Percentiles rank a stretch among this genome's conserved stretches.
Evolutionary conservation across 2,888 invertebrate species (phyloP).

Genomic region (Myopa testacea): DNA sequence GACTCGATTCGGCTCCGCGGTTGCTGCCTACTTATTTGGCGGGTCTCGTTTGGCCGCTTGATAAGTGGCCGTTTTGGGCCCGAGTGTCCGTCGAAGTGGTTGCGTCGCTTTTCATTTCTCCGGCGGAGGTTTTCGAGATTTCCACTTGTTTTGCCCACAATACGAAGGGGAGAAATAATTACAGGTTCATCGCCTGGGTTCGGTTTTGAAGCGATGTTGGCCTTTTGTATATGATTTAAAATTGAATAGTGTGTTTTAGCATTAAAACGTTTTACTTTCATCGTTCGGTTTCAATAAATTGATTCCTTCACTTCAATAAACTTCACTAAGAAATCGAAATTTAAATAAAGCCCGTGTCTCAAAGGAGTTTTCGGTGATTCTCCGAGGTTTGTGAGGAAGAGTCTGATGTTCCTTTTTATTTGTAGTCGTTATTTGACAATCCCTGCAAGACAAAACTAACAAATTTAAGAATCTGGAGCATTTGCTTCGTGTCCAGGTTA

Average conservation of each 20-base stretch:
- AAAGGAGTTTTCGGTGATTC: too few species aligned
- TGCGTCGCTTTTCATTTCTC: slow-evolving; percentile 13
- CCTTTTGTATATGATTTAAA: background rate
- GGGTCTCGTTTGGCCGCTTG: slow-evolving; percentile 15
- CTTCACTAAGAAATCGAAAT: too few species aligned
- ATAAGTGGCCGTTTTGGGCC: slow-evolving; percentile 20
- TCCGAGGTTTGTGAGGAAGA: too few species aligned
- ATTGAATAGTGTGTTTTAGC: background rate
- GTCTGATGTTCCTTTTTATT: too few species aligned
- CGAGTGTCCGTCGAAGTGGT: background rate
- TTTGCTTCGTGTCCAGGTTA: too few species aligned
- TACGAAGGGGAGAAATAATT: background rate
- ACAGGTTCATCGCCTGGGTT: background rate
- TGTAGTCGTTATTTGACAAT: too few species aligned
- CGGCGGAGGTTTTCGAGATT: background rate
- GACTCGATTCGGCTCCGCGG: background rate
- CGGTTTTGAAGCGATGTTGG: background rate
- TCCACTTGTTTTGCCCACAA: background rate
- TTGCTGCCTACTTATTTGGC: slow-evolving; percentile 14
- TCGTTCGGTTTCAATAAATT: background rate
- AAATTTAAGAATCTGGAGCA: too few species aligned
- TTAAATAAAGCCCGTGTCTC: too few species aligned
- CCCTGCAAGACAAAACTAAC: too few species aligned
- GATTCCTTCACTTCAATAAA: too few species aligned
- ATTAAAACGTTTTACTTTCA: background rate